These are phyloP conservation scores for Eristalinus sepulchralis DNA, from an alignment of 2,888 invertebrate genomes.

Conservation along the genomic window DNA sequence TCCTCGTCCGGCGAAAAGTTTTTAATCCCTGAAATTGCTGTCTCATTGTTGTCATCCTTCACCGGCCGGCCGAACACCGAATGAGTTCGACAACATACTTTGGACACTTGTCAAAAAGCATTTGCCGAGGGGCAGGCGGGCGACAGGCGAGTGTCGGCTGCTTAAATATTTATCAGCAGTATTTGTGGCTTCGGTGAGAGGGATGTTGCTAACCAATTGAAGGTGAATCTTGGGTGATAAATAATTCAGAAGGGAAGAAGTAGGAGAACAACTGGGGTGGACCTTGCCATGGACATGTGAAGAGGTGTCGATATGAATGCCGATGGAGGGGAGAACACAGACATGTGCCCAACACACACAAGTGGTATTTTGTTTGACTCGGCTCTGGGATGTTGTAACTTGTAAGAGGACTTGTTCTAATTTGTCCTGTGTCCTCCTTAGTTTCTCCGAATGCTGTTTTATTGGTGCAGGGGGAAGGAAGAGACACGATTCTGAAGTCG, in stretches of 20 bases:
- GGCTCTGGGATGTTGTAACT: too few relatives aligned
- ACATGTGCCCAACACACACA: too few relatives aligned
- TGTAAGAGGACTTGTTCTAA: too few relatives aligned
- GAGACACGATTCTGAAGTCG: too few relatives aligned
- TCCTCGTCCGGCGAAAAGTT: background rate
- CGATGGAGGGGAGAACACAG: background rate
- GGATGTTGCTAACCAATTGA: background rate
- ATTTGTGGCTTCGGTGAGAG: constrained; percentile 19
- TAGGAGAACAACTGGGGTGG: background rate
- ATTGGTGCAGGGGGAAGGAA: too few relatives aligned
- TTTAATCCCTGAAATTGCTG: constrained; percentile 19
- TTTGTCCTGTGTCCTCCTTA: too few relatives aligned
- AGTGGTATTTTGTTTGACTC: too few relatives aligned
- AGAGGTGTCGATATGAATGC: background rate
- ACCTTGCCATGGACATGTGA: background rate
- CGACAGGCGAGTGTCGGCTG: background rate
- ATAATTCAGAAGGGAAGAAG: constrained; percentile 12
- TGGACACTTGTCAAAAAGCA: background rate
- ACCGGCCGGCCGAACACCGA: background rate
- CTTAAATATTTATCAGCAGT: constrained; percentile 8
- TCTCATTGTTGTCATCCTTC: background rate
- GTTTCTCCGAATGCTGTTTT: too few relatives aligned
- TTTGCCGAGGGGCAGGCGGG: background rate
- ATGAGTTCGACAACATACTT: constrained; percentile 2
- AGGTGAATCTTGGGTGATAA: background rate